Conservation (phyloP, 2,113 vertebrate genomes). For the Dicentrarchus labrax region DNA sequence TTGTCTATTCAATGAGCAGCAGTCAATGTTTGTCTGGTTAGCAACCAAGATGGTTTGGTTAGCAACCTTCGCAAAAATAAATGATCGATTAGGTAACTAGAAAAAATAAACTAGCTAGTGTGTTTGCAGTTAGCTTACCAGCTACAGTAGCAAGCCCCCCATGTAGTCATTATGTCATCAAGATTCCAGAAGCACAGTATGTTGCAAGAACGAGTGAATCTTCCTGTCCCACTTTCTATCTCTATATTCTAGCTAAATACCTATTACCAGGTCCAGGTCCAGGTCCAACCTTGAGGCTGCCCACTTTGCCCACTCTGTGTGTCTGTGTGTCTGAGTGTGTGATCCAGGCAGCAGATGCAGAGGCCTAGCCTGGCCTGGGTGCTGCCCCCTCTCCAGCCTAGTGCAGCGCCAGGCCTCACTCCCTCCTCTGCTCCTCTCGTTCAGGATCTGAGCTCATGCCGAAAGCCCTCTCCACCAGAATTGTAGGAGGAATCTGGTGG, state of each 20-base stretch:
- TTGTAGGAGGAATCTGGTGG: conserved; percentile 99
- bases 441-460: conserved; percentile 99
- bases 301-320: conserved; percentile 60
- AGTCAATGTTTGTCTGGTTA: not conserved
- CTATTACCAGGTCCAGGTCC: conserved; percentile 15
- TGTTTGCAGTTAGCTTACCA: not conserved
- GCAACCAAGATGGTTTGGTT: not conserved
- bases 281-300: conserved; percentile 23
- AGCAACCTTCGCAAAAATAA: not conserved
- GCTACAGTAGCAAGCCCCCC: not conserved
- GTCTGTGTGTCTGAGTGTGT: conserved; percentile 35
- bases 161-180: not conserved
- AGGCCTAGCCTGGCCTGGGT: conserved; percentile 50
- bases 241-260: not conserved
- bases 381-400: conserved; percentile 55
- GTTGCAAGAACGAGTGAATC: not conserved
- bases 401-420: conserved; percentile 50
- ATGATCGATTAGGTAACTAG: too few relatives aligned
- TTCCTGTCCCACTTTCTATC: not conserved
- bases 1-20: not conserved
- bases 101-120: not conserved
- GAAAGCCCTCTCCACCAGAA: conserved; percentile 99
- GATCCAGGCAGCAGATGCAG: conserved; percentile 52
- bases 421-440: conserved; percentile 87
- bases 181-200: not conserved